These are phyloP conservation scores for Sipha flava DNA, from an alignment of 1,140 invertebrate species.

Conservation along the genomic window DNA sequence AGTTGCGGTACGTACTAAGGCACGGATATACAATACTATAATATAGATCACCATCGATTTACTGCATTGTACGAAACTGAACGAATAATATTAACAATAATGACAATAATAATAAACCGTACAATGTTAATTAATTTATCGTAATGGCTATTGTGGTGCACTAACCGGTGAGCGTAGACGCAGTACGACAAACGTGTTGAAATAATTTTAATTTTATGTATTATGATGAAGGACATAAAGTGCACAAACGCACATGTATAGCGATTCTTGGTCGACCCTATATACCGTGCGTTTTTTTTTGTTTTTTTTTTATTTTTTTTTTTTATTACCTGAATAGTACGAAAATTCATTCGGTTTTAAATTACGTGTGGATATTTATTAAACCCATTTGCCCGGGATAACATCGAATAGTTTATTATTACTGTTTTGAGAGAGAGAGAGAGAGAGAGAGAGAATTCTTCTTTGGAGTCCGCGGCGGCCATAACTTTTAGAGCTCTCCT, in stretches of 20 bases:
- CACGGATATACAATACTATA: too few species aligned
- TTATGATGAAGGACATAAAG: too few species aligned
- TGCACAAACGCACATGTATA: too few species aligned
- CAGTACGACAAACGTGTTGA: too few species aligned
- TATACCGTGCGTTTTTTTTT: not conserved
- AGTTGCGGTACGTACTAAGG: too few species aligned
- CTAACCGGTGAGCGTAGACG: too few species aligned
- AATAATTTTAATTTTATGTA: too few species aligned
- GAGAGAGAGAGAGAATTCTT: not conserved
- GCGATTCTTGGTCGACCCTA: not conserved
- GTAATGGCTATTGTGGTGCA: too few species aligned
- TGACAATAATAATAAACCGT: too few species aligned
- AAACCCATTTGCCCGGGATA: not conserved
- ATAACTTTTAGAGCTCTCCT: slow-evolving; percentile 15
- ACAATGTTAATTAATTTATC: too few species aligned
- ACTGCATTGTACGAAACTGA: too few species aligned
- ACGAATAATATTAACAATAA: not conserved
- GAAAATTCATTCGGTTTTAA: not conserved
- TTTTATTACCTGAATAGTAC: not conserved
- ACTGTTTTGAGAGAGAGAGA: not conserved
- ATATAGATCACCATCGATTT: too few species aligned
- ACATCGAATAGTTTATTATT: not conserved
- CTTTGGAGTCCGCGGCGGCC: not conserved
- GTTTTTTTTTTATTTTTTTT: not conserved
- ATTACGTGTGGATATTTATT: slow-evolving; percentile 15